Conservation (phyloP, 1,140 invertebrate genomes). For the Psix sp. region DNA sequence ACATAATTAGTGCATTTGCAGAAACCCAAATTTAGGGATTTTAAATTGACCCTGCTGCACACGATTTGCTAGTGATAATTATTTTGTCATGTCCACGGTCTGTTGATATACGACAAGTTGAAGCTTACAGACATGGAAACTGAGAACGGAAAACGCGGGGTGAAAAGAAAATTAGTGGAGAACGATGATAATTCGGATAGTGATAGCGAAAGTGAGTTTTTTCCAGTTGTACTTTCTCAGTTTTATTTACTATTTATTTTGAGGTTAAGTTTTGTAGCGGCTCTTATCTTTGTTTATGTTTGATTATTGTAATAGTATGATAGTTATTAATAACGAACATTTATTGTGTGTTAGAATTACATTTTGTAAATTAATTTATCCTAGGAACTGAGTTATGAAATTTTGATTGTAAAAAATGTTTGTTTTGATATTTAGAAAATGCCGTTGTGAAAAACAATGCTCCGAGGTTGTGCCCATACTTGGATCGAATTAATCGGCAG, state of each 20-base stretch:
- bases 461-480: slow-evolving; percentile 88
- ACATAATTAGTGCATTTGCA: background rate
- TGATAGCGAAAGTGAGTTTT: slow-evolving; percentile 14
- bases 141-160: slow-evolving; percentile 6
- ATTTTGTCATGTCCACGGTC: too few species aligned
- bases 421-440: slow-evolving; percentile 40
- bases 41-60: background rate
- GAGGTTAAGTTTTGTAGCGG: too few species aligned
- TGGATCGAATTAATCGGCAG: slow-evolving; percentile 97
- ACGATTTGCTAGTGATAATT: too few species aligned
- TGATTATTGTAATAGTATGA: too few species aligned
- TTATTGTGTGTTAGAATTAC: too few species aligned
- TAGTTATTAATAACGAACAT: too few species aligned
- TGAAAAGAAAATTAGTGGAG: slow-evolving; percentile 18
- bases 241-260: slow-evolving; percentile 2
- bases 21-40: background rate
- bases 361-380: too few species aligned
- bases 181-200: slow-evolving; percentile 10
- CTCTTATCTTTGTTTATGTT: too few species aligned
- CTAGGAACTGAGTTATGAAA: too few species aligned
- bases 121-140: too few species aligned
- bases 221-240: background rate
- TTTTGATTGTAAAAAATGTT: slow-evolving; percentile 9
- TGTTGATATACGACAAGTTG: too few species aligned
- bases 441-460: slow-evolving; percentile 29